A percentile compares a stretch with the other conserved stretches of the same genome.
Conservation (phyloP, 2,797 vertebrate genomes). For the Naso thynnoides region DNA sequence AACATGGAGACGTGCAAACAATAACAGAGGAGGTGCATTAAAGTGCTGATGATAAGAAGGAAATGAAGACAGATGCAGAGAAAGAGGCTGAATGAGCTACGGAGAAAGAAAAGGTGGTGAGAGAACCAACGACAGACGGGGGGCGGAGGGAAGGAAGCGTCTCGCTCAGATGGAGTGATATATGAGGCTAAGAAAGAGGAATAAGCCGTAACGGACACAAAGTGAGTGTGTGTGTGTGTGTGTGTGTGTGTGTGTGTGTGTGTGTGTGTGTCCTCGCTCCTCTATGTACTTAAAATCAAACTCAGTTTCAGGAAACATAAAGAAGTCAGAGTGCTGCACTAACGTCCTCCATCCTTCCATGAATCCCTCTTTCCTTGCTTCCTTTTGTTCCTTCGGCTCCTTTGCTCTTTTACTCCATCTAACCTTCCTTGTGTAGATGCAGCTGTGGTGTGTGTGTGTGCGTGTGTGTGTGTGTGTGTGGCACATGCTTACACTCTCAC, state of each 20-base stretch:
- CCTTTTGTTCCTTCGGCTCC: constrained; percentile 9
- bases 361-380: constrained; percentile 10
- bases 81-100: background rate
- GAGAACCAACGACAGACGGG: background rate
- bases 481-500: constrained; percentile 1
- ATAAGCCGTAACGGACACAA: constrained; percentile 59
- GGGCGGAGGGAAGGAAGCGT: constrained; percentile 49
- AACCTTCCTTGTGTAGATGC: constrained; percentile 24
- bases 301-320: constrained; percentile 13
- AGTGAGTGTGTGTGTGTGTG: background rate
- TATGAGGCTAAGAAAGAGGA: constrained; percentile 68
- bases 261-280: constrained; percentile 8
- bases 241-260: constrained; percentile 19
- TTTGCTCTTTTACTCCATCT: constrained; percentile 6
- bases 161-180: constrained; percentile 39
- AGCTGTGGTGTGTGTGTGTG: constrained; percentile 48
- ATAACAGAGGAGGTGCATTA: background rate
- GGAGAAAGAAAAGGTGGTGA: background rate
- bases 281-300: constrained; percentile 4
- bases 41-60: background rate
- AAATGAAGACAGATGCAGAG: background rate
- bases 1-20: background rate
- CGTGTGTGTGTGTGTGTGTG: constrained; percentile 21
- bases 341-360: background rate
- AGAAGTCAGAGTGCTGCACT: constrained; percentile 14